phyloP scores from a whole-genome alignment of 2,113 vertebrate genomes.

The Anthoscopus minutus region DNA sequence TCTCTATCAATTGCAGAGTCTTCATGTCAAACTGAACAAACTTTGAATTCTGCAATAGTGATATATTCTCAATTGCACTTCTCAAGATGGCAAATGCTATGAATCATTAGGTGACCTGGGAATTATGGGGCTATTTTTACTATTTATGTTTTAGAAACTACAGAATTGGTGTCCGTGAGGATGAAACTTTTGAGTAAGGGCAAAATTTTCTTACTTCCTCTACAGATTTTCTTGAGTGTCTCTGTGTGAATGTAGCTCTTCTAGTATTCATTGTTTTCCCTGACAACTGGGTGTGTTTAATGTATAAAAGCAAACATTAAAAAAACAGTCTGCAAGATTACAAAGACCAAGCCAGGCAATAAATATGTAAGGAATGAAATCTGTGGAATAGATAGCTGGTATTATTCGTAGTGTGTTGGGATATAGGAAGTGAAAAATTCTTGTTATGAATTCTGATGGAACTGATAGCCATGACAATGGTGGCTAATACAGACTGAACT shows the following conservation, averaged over 20 bases:
- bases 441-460: neutral
- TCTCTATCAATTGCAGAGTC: neutral
- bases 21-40: neutral
- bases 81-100: neutral
- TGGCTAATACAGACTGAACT: neutral
- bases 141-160: neutral
- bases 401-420: neutral
- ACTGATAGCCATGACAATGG: neutral
- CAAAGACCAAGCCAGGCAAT: neutral
- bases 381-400: neutral
- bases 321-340: neutral
- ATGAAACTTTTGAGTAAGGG: neutral
- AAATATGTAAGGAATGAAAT: neutral
- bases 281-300: neutral
- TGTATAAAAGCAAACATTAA: neutral
- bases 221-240: neutral
- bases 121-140: neutral
- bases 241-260: neutral
- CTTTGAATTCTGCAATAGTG: neutral
- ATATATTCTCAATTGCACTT: neutral
- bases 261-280: neutral
- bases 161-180: neutral
- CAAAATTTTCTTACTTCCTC: neutral
- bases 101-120: neutral
- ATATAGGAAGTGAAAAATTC: neutral